Base-by-base conservation (phyloP, 2,888 invertebrate species). In the Tinea pellionella region DNA sequence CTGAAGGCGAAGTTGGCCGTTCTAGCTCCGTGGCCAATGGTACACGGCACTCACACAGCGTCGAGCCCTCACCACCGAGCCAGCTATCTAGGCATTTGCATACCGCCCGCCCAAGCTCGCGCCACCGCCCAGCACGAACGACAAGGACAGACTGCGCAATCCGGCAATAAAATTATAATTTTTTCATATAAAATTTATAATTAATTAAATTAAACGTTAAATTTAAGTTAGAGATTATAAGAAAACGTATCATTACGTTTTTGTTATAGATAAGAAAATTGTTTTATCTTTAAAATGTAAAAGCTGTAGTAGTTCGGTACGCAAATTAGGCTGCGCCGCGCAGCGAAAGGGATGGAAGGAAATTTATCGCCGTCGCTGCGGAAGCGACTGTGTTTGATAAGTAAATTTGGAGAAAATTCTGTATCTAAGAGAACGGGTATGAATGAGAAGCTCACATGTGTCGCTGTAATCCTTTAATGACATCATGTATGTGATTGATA, bases 1-100 rank as follows among this genome's bases (percentile, higher is more conserved):
- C 88, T 86, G 86, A 79, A 85, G 87, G 85, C 88, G 88, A 87
- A 83, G 88, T 87, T 88, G 72, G 86, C 80, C 86, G 86, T 85
- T 88, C 88, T 88, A 88, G 79, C 80, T 61, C 62, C 60, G 80
- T 78, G 81, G 83, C 84, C 86, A 86, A 86, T 85, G 82, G 86
- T 83, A 84, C 80, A 80, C 59, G 74, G 72, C 79, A 86, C 86
- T 68, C 85, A 85, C 85, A 85, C 83, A 79, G 72, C 63, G 70
- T 65, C 65, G 60, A 15, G 72, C 75, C 76, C 78, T 74, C 78
- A 76, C 80, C 76, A 74, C 78, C 75, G 80, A 72, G 68, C 12
- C 59, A 29, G 29, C 43, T 71, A 72, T 71, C 78, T 73, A 79
- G 75, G 80, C 85, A 88, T 88, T 88, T 88, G 88, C 88, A 88